Base-by-base conservation (phyloP, 2,888 invertebrate species). In the Heliconius ethilla region DNA sequence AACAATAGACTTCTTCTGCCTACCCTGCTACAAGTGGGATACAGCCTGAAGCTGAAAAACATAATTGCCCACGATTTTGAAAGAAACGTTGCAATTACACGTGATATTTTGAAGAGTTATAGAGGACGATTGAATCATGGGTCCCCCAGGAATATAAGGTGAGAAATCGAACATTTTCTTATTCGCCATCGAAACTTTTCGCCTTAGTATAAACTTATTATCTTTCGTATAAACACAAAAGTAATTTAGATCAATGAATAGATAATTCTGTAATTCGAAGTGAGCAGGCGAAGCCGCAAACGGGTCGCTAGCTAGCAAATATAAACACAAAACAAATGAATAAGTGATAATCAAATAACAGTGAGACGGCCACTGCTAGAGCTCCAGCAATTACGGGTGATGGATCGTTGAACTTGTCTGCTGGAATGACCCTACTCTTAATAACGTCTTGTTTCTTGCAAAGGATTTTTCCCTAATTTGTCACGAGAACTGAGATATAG, bases 391-490 rank as follows among this genome's bases (percentile, higher is more conserved):
- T 80, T 78, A 80, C 40, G 80, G 66, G 62, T 80, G 80, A 80
- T 80, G 76, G 78, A 79, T 79, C 78, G 78, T 69, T 79, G 76
- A 78, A 76, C 80, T 80, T 78, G 78, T 80, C 80, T 69, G 66
- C 75, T 72, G 70, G 62, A 80, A 80, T 78, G 76, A 80, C 78
- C 78, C 75, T 67, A 69, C 80, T 77, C 75, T 78, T 78, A 83
- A 82, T 83, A 85, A 83, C 84, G 83, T 84, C 89, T 87, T 89
- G 89, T 89, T 91, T 91, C 89, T 88, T 88, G 84, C 84, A 85
- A 84, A 84, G 85, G 87, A 84, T 88, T 87, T 84, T 84, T 84
- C 85, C 18, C 88, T 86, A 87, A 90, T 90, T 91, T 90, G 88
- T 90, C 90, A 89, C 86, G 67, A 78, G 63, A 75, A 51, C 69